Conservation (phyloP, 1,140 invertebrate species). For the Calliphora vicina region DNA sequence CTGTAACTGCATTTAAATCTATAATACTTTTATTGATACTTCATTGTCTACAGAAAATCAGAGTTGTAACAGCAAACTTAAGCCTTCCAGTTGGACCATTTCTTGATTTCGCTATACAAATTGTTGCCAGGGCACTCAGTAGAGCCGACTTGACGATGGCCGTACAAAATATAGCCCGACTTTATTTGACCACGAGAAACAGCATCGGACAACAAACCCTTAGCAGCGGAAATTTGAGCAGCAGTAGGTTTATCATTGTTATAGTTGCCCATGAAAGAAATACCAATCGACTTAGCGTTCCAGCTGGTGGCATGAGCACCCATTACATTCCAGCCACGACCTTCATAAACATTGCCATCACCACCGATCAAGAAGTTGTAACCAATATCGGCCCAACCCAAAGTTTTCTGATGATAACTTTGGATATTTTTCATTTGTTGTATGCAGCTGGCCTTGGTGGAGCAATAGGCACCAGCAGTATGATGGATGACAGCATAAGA, state of each 20-base stretch:
- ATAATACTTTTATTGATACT: no score
- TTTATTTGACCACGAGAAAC: slow-evolving; percentile 68
- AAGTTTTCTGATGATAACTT: slow-evolving; percentile 67
- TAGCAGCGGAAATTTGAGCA: slow-evolving; percentile 63
- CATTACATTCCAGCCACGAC: slow-evolving; percentile 73
- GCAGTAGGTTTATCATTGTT: slow-evolving; percentile 52
- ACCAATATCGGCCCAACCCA: slow-evolving; percentile 75
- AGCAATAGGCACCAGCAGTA: slow-evolving; percentile 69
- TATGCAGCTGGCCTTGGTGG: slow-evolving; percentile 64
- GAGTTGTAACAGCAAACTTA: no score
- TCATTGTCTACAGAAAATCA: no score
- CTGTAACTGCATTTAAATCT: no score
- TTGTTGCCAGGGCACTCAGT: slow-evolving; percentile 77
- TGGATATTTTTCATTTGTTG: slow-evolving; percentile 69
- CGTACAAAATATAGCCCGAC: slow-evolving; percentile 71
- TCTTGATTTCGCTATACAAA: slow-evolving; percentile 70
- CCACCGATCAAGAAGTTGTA: slow-evolving; percentile 70
- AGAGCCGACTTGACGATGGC: slow-evolving; percentile 72
- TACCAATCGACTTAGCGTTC: slow-evolving; percentile 73
- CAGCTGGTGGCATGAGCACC: slow-evolving; percentile 75
- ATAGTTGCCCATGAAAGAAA: slow-evolving; percentile 72
- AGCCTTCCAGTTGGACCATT: slow-evolving; percentile 70
- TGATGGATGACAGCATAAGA: slow-evolving; percentile 81
- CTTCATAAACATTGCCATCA: slow-evolving; percentile 71
- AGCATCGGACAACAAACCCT: slow-evolving; percentile 70